Base-by-base conservation (phyloP, 2,888 invertebrate genomes). In the Melikaiella ostensackeni region DNA sequence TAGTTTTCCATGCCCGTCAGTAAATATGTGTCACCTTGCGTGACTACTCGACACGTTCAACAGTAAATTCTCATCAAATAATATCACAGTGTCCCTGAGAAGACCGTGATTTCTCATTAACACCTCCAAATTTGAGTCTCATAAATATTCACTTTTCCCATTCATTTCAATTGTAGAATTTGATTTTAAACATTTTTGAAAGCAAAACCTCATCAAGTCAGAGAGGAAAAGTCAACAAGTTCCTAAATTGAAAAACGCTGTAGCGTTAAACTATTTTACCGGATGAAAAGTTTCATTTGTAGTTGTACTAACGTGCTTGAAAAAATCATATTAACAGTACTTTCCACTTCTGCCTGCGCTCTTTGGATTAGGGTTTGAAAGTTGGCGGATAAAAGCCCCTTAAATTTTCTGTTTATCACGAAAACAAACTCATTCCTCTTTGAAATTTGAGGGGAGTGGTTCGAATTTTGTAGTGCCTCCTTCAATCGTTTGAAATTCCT, bases 51-150 rank as follows among this genome's bases (percentile, higher is more conserved):
- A 75, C 64, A 76, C 75, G 59, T 70, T 61, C 63, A 57, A 21
- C 78, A 73, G 73, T 80, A 75, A 76, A 80, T 80, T 78, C 74
- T 75, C 80, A 80, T 80, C 77, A 80, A 24, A 64, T 42, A 64
- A 42, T 64, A 38, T 64, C 64, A 64, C 38, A 64, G 38, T 42
- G 38, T 64, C 21, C 16, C 16, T 7, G 42, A 24, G 42, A 42
- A 27, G 24, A 19, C 42, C 38, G 42, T 64, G 42, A 38, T 64
- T 64, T 64, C 64, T 64, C 64, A 64, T 64, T 42, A 38, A 42
- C 64, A 64, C 64, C 13, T 38, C 13, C 16, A 24, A 42, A 64
- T 24, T 42, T 38, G 16, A 24, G 24, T 24, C 19, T 19, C 24
- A 38, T 24, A 1, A 24, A 16, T 24, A 24, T 64, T 64, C 24